A percentile compares a stretch with the other conserved stretches of the same genome.
Evolutionary conservation across 2,888 invertebrate genomes (phyloP).

Genomic region (Synergus itoensis): DNA sequence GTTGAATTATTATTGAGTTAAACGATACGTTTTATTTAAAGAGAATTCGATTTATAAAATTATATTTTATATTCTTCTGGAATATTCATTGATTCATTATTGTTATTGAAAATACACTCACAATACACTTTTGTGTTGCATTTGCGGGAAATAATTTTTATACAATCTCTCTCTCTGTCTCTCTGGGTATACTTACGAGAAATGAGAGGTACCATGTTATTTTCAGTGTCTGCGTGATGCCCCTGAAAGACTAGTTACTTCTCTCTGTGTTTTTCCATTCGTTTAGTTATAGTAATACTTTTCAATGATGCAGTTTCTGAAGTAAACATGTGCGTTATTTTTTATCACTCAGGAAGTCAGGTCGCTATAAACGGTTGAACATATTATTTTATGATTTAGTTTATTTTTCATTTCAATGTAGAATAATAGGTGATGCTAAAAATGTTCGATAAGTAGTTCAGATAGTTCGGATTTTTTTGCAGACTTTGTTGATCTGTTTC

Average conservation of each 20-base stretch:
- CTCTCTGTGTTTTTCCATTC: neutral
- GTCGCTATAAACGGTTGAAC: neutral
- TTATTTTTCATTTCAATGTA: neutral
- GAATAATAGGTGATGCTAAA: neutral
- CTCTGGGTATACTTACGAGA: neutral
- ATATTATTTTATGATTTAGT: neutral
- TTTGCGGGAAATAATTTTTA: neutral
- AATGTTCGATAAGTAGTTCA: neutral
- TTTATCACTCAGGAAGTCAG: neutral
- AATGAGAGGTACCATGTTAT: neutral
- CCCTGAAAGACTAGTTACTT: conserved; percentile 8
- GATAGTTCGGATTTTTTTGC: no score
- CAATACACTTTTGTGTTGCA: neutral
- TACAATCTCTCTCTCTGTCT: neutral
- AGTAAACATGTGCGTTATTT: neutral
- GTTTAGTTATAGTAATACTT: neutral
- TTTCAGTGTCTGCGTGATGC: neutral
- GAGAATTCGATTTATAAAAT: neutral
- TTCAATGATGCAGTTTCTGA: neutral
- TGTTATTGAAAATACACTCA: neutral
- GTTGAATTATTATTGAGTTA: neutral
- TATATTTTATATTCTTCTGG: neutral
- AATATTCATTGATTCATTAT: neutral
- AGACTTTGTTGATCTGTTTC: no score
- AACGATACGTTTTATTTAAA: neutral